These are phyloP conservation scores for Syrphus vitripennis DNA, from an alignment of 2,888 invertebrate species.

Conservation along the genomic window DNA sequence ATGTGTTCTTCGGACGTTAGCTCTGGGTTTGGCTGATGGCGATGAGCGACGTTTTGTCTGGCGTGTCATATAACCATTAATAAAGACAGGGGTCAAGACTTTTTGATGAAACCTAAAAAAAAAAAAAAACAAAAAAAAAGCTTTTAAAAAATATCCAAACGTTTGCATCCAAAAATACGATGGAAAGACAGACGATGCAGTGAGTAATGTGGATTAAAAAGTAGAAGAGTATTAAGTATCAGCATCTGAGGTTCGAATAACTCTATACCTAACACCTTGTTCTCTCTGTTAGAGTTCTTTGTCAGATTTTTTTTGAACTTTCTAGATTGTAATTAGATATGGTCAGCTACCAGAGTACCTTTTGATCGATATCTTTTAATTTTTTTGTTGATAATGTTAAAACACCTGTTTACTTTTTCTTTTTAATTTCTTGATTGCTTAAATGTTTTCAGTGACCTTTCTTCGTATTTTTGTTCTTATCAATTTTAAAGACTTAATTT, in stretches of 20 bases:
- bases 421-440: not conserved
- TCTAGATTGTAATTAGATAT: not conserved
- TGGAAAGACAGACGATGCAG: not conserved
- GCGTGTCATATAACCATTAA: slow-evolving; percentile 48
- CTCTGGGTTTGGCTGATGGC: not conserved
- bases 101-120: too few species aligned
- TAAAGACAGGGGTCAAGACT: slow-evolving; percentile 48
- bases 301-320: not conserved
- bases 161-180: not conserved
- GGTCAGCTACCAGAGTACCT: too few species aligned
- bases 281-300: not conserved
- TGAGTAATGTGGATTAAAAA: not conserved
- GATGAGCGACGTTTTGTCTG: slow-evolving; percentile 65
- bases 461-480: not conserved
- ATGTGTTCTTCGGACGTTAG: slow-evolving; percentile 19
- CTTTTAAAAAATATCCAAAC: not conserved
- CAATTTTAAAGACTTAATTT: not conserved
- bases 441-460: not conserved
- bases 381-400: not conserved
- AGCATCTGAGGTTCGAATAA: not conserved
- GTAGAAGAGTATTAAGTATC: not conserved
- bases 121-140: too few species aligned
- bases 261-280: not conserved
- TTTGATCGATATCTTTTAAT: too few species aligned
- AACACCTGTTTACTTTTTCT: not conserved